A percentile compares a stretch with the other conserved stretches of the same genome.
Conservation (phyloP, 2,797 vertebrate genomes). For the Gadopsis bispinosus region DNA sequence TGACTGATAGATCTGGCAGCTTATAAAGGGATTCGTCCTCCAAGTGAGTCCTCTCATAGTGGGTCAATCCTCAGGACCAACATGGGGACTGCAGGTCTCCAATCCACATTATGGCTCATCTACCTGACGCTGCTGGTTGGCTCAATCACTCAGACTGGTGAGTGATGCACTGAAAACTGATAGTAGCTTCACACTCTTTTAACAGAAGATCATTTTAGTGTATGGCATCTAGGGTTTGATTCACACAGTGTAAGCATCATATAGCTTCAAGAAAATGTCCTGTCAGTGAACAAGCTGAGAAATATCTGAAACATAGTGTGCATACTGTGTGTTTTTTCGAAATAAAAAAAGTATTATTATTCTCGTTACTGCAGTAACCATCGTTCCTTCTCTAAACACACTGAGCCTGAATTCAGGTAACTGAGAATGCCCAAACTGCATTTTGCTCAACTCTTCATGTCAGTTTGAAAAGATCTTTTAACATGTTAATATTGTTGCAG, state of each 20-base stretch:
- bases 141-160: conserved; percentile 70
- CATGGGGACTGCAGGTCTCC: conserved; percentile 74
- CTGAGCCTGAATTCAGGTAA: conserved; percentile 69
- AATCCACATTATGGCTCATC: conserved; percentile 43
- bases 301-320: not conserved
- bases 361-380: conserved; percentile 30
- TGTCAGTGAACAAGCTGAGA: not conserved
- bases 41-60: conserved; percentile 50
- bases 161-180: conserved; percentile 31
- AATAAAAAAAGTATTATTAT: not conserved
- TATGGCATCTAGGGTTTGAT: not conserved
- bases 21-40: conserved; percentile 59
- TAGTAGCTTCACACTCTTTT: not conserved
- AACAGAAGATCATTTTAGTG: not conserved
- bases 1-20: not conserved
- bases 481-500: conserved; percentile 35
- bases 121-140: conserved; percentile 63
- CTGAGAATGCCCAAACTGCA: not conserved
- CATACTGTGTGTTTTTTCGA: not conserved
- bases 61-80: conserved; percentile 50
- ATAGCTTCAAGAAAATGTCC: not conserved
- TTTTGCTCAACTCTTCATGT: not conserved
- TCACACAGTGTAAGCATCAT: not conserved
- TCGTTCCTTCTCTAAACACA: conserved; percentile 25
- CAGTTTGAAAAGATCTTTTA: conserved; percentile 2